Evolutionary conservation across 2,888 invertebrate genomes (phyloP).

Genomic region (Acleris cristana): DNA sequence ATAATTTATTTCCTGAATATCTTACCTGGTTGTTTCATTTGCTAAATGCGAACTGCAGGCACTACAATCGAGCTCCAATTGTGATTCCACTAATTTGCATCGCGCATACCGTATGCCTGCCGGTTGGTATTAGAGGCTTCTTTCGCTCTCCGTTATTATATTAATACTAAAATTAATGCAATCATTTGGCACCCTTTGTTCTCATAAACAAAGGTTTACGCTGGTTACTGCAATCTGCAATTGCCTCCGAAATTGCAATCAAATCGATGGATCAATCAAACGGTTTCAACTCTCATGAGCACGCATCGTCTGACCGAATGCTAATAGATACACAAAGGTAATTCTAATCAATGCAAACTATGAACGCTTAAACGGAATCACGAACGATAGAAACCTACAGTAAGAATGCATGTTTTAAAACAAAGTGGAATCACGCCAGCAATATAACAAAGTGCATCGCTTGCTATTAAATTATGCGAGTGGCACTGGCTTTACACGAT

Average conservation of each 20-base stretch:
- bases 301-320: conserved; percentile 55
- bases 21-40: conserved; percentile 69
- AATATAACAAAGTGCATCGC: conserved; percentile 56
- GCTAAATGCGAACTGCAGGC: conserved; percentile 68
- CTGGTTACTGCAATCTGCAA: conserved; percentile 5
- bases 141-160: conserved; percentile 16
- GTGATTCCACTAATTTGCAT: conserved; percentile 78
- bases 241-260: conserved; percentile 45
- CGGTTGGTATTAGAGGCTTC: conserved; percentile 42
- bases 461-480: conserved; percentile 73
- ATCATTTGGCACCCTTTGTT: not conserved
- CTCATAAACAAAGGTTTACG: conserved; percentile 2
- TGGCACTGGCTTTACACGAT: conserved; percentile 75
- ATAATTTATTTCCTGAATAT: conserved; percentile 68
- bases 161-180: not conserved
- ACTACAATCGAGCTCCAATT: conserved; percentile 75
- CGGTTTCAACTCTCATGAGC: conserved; percentile 58
- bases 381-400: conserved; percentile 23
- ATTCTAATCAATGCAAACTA: conserved; percentile 69
- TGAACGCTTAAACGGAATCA: conserved; percentile 50
- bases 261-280: conserved; percentile 59
- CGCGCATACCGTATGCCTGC: conserved; percentile 51
- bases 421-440: conserved; percentile 25
- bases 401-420: conserved; percentile 32
- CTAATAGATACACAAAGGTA: conserved; percentile 59